Conservation (phyloP, 2,888 invertebrate species). For the Philereme vetulata region DNA sequence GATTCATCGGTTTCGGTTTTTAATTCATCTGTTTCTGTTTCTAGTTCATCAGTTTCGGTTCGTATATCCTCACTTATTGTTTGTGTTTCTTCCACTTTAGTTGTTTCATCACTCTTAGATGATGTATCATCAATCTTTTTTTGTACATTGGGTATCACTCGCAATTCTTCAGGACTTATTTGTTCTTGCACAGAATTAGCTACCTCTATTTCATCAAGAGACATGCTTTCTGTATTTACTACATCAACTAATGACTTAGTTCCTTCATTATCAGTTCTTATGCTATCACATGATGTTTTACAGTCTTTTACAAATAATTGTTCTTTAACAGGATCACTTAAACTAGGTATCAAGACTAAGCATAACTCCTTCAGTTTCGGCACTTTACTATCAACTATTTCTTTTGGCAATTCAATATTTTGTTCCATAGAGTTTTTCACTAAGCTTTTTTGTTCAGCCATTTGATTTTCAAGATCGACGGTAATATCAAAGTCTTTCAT, state of each 20-base stretch:
- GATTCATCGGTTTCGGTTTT: constrained; percentile 28
- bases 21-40: constrained; percentile 27
- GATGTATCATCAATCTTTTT: constrained; percentile 14
- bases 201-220: constrained; percentile 48
- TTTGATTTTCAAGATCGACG: constrained; percentile 46
- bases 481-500: constrained; percentile 63
- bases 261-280: constrained; percentile 70
- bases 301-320: constrained; percentile 75
- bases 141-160: constrained; percentile 15
- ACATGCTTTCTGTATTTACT: constrained; percentile 44
- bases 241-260: constrained; percentile 77
- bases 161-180: constrained; percentile 17
- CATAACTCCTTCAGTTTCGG: constrained; percentile 73
- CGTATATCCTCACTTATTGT: constrained; percentile 24
- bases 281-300: constrained; percentile 73
- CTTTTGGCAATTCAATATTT: constrained; percentile 70
- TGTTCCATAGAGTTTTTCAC: constrained; percentile 39
- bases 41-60: constrained; percentile 24
- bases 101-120: constrained; percentile 28
- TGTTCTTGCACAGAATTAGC: constrained; percentile 43
- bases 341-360: constrained; percentile 72
- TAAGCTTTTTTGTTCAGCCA: constrained; percentile 27
- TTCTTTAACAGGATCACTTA: constrained; percentile 65
- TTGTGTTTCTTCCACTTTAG: constrained; percentile 22
- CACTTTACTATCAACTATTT: constrained; percentile 67